Evolutionary conservation across 2,797 vertebrate species (phyloP).

Genomic region (Salmo trutta): DNA sequence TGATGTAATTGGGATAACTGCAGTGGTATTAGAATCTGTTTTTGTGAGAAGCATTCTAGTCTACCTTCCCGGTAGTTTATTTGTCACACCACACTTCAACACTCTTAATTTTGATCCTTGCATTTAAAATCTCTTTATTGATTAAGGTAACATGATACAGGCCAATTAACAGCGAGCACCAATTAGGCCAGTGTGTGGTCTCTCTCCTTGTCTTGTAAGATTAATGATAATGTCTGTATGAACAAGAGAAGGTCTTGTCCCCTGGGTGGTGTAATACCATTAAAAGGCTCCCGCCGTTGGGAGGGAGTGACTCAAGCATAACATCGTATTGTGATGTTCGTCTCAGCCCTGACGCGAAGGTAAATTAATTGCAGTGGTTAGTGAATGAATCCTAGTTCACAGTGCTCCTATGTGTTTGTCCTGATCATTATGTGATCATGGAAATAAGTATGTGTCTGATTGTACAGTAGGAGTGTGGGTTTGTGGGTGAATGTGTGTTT

Average conservation of each 20-base stretch:
- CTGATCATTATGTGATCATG: neutral
- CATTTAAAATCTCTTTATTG: conserved; percentile 18
- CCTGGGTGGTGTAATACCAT: conserved; percentile 44
- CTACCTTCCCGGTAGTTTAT: neutral
- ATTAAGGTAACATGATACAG: conserved; percentile 15
- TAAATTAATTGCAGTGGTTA: conserved; percentile 49
- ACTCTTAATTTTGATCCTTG: neutral
- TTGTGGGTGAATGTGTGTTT: conserved; percentile 5
- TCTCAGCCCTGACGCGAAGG: conserved; percentile 47
- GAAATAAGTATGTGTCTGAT: no score
- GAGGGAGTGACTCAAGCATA: conserved; percentile 54
- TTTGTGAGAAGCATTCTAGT: neutral
- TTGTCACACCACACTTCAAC: neutral
- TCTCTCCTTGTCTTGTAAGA: conserved; percentile 52
- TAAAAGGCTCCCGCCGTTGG: conserved; percentile 46
- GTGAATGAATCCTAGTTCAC: conserved; percentile 62
- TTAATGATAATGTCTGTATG: conserved; percentile 46
- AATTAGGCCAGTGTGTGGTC: conserved; percentile 20
- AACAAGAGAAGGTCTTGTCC: conserved; percentile 31
- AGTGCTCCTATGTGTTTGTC: conserved; percentile 35
- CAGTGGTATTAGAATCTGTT: neutral
- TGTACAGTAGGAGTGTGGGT: no score
- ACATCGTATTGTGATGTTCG: conserved; percentile 37
- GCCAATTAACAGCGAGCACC: conserved; percentile 34
- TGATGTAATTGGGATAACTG: neutral